Evolutionary conservation across 2,888 invertebrate species (phyloP).

Genomic region (Labia minor): DNA sequence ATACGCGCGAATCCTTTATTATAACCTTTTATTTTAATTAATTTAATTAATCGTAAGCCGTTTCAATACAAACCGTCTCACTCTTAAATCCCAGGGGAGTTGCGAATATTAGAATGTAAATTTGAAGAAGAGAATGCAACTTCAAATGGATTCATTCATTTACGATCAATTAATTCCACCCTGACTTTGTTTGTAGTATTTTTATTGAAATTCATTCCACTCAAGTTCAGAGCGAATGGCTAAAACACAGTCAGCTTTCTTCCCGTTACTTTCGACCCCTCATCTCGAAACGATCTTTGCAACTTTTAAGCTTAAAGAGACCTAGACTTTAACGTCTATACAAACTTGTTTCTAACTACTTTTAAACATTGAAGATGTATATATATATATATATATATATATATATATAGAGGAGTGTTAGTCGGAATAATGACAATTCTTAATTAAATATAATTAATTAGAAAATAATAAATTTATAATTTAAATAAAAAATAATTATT

Average conservation of each 20-base stretch:
- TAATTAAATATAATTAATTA: slow-evolving; percentile 13
- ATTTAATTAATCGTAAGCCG: too few relatives aligned
- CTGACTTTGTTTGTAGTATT: not conserved
- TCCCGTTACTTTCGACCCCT: not conserved
- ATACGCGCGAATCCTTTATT: too few relatives aligned
- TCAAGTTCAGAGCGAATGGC: not conserved
- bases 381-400: not conserved
- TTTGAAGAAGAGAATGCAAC: not conserved
- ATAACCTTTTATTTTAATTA: too few relatives aligned
- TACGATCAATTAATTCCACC: slow-evolving; percentile 8
- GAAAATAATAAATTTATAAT: too few relatives aligned
- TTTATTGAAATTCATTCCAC: not conserved
- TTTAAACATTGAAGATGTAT: not conserved
- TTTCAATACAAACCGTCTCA: too few relatives aligned
- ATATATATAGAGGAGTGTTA: not conserved
- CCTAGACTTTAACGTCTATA: not conserved
- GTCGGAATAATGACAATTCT: slow-evolving; percentile 1
- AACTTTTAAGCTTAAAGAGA: not conserved
- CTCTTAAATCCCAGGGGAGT: too few relatives aligned
- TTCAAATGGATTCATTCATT: not conserved
- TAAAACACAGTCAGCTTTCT: not conserved
- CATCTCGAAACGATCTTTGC: not conserved
- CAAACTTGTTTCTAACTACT: slow-evolving; percentile 1
- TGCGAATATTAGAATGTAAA: not conserved
- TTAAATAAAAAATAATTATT: too few relatives aligned